A percentile compares a stretch with the other conserved stretches of the same genome.
phyloP scores from a whole-genome alignment of 2,113 vertebrate species.

The Hemibates koningsi region DNA sequence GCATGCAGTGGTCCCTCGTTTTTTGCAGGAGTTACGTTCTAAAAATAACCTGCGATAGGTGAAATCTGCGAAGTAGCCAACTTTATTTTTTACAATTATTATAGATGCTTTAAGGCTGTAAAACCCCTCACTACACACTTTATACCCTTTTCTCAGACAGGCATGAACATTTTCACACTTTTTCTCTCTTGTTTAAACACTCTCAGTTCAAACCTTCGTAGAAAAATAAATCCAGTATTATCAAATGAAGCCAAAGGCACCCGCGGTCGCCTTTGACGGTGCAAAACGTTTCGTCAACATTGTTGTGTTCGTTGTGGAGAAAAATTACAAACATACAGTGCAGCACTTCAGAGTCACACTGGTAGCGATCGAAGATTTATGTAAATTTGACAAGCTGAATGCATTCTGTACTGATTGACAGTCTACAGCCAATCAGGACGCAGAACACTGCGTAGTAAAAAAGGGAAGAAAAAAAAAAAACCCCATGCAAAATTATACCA shows the following conservation, averaged over 20 bases:
- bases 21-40: not conserved
- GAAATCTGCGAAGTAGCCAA: not conserved
- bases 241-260: not conserved
- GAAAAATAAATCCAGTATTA: not conserved
- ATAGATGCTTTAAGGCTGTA: not conserved
- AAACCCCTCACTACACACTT: not conserved
- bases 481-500: not conserved
- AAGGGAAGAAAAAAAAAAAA: accelerated
- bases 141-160: not conserved
- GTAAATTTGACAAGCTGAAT: not conserved
- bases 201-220: not conserved
- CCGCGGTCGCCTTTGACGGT: not conserved
- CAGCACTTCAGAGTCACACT: not conserved
- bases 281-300: not conserved
- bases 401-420: not conserved
- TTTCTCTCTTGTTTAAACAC: not conserved
- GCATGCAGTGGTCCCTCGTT: not conserved
- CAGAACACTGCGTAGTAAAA: not conserved
- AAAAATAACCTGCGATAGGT: not conserved
- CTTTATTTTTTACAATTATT: not conserved
- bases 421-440: not conserved
- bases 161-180: not conserved
- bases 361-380: not conserved
- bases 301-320: not conserved
- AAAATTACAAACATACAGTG: not conserved